A percentile compares a stretch with the other conserved stretches of the same genome.
Evolutionary conservation across 1,140 invertebrate species (phyloP).

Genomic region (Hylaeus volcanicus): DNA sequence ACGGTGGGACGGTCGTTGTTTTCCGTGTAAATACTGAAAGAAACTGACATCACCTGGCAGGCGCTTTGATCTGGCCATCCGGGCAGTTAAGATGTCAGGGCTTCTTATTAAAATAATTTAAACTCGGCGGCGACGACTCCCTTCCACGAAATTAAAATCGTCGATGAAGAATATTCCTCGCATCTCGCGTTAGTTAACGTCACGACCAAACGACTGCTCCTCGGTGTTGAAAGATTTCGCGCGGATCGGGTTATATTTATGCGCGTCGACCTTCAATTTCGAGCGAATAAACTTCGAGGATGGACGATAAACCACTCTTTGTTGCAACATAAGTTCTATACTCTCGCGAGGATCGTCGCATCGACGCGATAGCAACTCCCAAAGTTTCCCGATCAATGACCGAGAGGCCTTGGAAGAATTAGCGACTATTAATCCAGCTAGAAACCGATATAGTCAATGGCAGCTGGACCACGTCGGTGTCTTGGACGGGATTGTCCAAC

Average conservation of each 20-base stretch:
- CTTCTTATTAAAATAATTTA: conserved; percentile 74
- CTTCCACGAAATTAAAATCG: conserved; percentile 40
- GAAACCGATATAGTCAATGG: conserved; percentile 63
- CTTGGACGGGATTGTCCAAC: conserved; percentile 71
- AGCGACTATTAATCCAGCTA: conserved; percentile 51
- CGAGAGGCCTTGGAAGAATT: conserved; percentile 27
- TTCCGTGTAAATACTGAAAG: conserved; percentile 72
- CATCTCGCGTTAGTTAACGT: conserved; percentile 25
- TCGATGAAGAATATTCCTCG: conserved; percentile 17
- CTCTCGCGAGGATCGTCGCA: no score
- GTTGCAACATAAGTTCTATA: no score
- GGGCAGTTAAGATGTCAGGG: conserved; percentile 70
- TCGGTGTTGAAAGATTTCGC: background rate
- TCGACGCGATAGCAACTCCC: no score
- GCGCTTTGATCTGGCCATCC: conserved; percentile 72
- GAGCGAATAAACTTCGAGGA: background rate
- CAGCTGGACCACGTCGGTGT: conserved; percentile 74
- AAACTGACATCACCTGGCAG: conserved; percentile 64
- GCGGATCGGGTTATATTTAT: conserved; percentile 8
- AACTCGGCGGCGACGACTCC: conserved; percentile 24
- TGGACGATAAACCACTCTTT: no score
- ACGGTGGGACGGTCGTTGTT: conserved; percentile 45
- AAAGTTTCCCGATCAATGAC: no score
- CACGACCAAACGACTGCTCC: conserved; percentile 12
- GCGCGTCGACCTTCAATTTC: conserved; percentile 26